These are phyloP conservation scores for Prochilodus magdalenae DNA, from an alignment of 2,113 vertebrate genomes.

Conservation along the genomic window DNA sequence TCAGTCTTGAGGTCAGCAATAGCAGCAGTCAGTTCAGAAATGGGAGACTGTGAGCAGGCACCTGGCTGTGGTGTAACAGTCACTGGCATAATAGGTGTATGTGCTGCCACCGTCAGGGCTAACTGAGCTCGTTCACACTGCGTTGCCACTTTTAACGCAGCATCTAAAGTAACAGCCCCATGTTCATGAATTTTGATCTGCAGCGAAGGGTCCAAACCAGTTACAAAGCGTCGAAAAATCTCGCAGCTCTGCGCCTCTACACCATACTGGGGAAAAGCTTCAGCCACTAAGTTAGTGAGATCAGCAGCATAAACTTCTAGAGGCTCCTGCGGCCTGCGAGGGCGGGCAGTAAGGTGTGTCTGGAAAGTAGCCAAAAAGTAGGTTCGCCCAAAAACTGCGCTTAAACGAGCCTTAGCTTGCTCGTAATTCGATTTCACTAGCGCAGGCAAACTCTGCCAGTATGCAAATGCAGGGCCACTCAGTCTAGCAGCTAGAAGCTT, in stretches of 20 bases:
- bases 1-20: neutral
- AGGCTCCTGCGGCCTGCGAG: neutral
- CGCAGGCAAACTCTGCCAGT: too few relatives aligned
- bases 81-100: neutral
- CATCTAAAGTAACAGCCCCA: neutral
- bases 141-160: conserved; percentile 1
- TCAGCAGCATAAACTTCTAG: conserved; percentile 26
- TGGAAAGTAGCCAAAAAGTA: conserved; percentile 32
- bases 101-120: neutral
- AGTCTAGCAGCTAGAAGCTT: too few relatives aligned
- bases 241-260: neutral
- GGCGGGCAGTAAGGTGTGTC: neutral
- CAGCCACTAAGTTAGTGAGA: conserved; percentile 14
- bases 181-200: conserved; percentile 12
- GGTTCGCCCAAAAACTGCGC: conserved; percentile 8
- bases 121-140: too few relatives aligned
- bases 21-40: too few relatives aligned
- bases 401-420: conserved; percentile 2
- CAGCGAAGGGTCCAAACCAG: neutral
- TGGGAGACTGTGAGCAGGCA: neutral
- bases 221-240: too few relatives aligned
- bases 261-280: conserved; percentile 15
- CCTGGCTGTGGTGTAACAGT: neutral
- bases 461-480: too few relatives aligned
- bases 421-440: neutral